Evolutionary conservation across 2,113 vertebrate genomes (phyloP).

Genomic region (Macaca mulatta): DNA sequence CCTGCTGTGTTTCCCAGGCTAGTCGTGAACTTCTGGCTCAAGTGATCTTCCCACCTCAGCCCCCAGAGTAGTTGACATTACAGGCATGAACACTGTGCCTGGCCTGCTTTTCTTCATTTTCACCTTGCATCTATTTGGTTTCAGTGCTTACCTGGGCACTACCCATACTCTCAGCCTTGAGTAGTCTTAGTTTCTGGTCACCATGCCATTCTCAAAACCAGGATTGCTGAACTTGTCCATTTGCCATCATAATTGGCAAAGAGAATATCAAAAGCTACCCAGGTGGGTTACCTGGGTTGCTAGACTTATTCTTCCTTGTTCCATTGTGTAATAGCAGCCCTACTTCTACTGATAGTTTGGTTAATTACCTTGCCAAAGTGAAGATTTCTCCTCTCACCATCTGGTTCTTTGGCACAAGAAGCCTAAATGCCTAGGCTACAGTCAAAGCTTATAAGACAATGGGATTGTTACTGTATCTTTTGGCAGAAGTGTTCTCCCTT

Average conservation of each 20-base stretch:
- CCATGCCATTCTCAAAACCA: not conserved
- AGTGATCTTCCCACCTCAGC: not conserved
- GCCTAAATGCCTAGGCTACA: not conserved
- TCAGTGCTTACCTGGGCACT: not conserved
- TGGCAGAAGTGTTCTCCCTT: not conserved
- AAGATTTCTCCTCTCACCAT: not conserved
- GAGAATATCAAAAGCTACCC: not conserved
- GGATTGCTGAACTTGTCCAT: not conserved
- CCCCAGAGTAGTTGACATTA: not conserved
- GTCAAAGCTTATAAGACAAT: not conserved
- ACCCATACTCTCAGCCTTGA: not conserved
- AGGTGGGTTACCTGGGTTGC: not conserved
- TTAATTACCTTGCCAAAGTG: not conserved
- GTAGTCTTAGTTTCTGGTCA: not conserved
- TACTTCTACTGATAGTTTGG: not conserved
- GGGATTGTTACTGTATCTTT: not conserved
- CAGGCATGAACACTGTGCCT: not conserved
- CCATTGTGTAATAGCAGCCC: not conserved
- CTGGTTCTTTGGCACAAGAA: not conserved
- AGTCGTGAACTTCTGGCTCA: not conserved
- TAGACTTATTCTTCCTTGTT: not conserved
- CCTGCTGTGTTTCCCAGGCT: not conserved
- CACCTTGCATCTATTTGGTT: not conserved
- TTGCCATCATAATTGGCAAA: not conserved
- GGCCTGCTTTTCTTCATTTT: not conserved